Evolutionary conservation across 2,797 vertebrate species (phyloP).

Genomic region (Sphaeramia orbicularis): DNA sequence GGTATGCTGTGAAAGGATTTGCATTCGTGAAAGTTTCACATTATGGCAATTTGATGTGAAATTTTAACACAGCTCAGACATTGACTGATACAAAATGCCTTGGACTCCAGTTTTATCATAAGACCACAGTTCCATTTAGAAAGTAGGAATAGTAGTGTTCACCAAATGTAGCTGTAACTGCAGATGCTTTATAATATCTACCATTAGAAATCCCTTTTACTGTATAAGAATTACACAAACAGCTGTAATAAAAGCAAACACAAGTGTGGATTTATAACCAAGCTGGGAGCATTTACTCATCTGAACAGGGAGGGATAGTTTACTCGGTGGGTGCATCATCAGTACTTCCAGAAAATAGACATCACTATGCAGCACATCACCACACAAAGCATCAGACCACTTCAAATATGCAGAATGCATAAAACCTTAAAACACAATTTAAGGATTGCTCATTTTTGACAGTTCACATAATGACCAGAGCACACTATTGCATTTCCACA

Average conservation of each 20-base stretch:
- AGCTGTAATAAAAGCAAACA: not conserved
- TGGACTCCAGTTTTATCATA: slow-evolving; percentile 10
- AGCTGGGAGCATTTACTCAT: not conserved
- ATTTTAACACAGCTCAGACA: slow-evolving; percentile 14
- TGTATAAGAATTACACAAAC: slow-evolving; percentile 9
- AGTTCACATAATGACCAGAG: too few species aligned
- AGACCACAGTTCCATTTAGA: slow-evolving; percentile 16
- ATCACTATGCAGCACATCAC: not conserved
- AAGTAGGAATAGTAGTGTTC: slow-evolving; percentile 12
- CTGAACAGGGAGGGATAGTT: not conserved
- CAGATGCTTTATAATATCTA: slow-evolving; percentile 10
- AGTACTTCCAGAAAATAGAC: slow-evolving; percentile 8
- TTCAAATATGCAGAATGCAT: not conserved
- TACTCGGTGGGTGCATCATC: not conserved
- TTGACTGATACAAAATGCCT: slow-evolving; percentile 4
- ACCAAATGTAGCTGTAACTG: slow-evolving; percentile 2
- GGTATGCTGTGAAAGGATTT: slow-evolving; percentile 2
- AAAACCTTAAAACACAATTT: too few species aligned
- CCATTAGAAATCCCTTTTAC: slow-evolving; percentile 10
- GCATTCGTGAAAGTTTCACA: slow-evolving; percentile 3
- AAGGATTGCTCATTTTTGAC: too few species aligned
- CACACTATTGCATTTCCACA: too few species aligned
- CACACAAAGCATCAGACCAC: slow-evolving; percentile 1
- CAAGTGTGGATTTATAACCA: not conserved
- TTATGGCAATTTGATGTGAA: not conserved